Conservation (phyloP, 2,113 vertebrate species). For the Charina bottae region DNA sequence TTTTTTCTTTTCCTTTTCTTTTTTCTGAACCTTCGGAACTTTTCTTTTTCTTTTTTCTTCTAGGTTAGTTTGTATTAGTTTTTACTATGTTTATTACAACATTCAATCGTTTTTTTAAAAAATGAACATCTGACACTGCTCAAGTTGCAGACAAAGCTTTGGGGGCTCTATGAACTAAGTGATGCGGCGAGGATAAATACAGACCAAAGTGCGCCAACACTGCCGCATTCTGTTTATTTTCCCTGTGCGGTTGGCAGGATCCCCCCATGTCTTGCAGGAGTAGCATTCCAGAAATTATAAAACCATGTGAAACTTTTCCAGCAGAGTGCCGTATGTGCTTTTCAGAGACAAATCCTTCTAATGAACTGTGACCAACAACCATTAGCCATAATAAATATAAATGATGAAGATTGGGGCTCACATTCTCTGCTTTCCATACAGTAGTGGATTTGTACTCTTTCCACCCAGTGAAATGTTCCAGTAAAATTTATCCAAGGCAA, state of each 20-base stretch:
- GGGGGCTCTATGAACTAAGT: no score
- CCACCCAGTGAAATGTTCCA: background rate
- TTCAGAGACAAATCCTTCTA: background rate
- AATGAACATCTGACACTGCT: no score
- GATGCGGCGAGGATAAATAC: no score
- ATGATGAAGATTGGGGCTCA: background rate
- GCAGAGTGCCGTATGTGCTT: background rate
- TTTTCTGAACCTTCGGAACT: no score
- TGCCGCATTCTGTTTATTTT: background rate
- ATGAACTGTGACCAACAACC: background rate
- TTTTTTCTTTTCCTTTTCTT: no score
- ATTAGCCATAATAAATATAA: background rate
- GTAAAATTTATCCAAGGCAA: background rate
- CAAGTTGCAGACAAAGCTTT: no score
- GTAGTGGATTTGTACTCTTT: slow-evolving; percentile 1
- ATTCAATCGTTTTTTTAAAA: no score
- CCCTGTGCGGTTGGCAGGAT: background rate
- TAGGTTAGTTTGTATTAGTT: no score
- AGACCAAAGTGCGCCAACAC: no score
- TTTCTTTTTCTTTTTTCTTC: no score
- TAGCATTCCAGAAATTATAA: background rate
- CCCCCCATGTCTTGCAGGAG: background rate
- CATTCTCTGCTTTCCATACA: background rate
- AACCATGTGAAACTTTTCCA: background rate
- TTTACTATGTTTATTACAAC: no score